Evolutionary conservation across 2,113 vertebrate genomes (phyloP).

Genomic region (Notiomystis cincta): DNA sequence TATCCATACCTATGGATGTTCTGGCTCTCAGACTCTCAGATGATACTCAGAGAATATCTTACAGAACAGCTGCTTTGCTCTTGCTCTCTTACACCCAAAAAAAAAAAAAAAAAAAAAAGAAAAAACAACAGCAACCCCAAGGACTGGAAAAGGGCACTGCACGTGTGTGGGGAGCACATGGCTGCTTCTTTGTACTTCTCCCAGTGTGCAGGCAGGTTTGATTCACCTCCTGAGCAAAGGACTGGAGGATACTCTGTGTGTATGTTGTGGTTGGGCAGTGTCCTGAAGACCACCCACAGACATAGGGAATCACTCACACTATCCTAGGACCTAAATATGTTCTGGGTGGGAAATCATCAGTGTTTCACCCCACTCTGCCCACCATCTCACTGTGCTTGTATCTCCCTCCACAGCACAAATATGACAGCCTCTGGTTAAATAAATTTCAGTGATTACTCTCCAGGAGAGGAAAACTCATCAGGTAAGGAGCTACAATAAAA

Average conservation of each 20-base stretch:
- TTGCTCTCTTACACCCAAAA: background rate
- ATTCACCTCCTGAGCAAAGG: background rate
- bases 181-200: background rate
- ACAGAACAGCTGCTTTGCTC: background rate
- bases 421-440: background rate
- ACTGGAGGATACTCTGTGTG: background rate
- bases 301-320: background rate
- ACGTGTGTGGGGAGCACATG: rapidly evolving
- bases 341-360: background rate
- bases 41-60: background rate
- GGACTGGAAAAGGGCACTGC: background rate
- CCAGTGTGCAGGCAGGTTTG: background rate
- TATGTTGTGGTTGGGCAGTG: background rate
- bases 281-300: background rate
- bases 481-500: background rate
- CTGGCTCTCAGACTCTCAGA: background rate
- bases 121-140: background rate
- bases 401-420: background rate
- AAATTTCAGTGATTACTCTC: background rate
- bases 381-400: background rate
- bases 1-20: background rate
- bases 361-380: background rate
- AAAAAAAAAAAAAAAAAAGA: background rate
- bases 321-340: background rate
- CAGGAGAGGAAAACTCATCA: background rate